Evolutionary conservation across 2,113 vertebrate species (phyloP), one percentile per base, ranked within the genome.

Genomic region (Semnornis frantzii): DNA sequence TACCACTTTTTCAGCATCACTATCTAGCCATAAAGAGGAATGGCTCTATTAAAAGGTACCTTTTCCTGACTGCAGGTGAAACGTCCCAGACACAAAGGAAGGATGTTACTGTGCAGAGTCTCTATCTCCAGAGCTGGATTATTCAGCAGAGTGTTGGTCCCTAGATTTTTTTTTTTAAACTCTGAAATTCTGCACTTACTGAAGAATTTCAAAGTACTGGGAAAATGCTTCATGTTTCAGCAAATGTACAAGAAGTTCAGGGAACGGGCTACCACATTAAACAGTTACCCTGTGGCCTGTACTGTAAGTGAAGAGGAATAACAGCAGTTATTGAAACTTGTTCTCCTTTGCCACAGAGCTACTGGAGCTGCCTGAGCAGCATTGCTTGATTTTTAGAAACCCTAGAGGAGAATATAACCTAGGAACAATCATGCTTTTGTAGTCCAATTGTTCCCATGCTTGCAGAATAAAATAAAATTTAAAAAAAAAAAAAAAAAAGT

Each of bases 361-460:
- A 70, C 89, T 69, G 37, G 62, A 89, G 74, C 60, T 87, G 69
- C 82, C 93, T 82, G 87, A 96, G 57, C 64, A 91, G 25, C 74
- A 54, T 72, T 92, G 90, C 91, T 96, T 94, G 87, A 52, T 90
- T 92, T 96, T 93, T 94, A 74, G 85, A 96, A 96, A 94, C 82
- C 87, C 86, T 90, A 71, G 92, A 95, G 94, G 87, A 96, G 85
- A 96, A 97, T 96, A 91, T 90, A 89, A 93, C 86, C 94, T 89
- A 75, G 66, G 96, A 96, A 94, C 72, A 95, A 93, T 85, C 85
- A 78, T 80, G 55, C 48, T 34, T 76, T 92, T 86, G 15, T 95
- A 91, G 52, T 78, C 52, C 33, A 69, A 81, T 93, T 93, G 83
- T 91, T 94, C 82, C 46, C 28, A 12, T 68, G 69, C 48, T 82